Conservation (phyloP, 1,140 invertebrate species). For the Batillaria attramentaria region DNA sequence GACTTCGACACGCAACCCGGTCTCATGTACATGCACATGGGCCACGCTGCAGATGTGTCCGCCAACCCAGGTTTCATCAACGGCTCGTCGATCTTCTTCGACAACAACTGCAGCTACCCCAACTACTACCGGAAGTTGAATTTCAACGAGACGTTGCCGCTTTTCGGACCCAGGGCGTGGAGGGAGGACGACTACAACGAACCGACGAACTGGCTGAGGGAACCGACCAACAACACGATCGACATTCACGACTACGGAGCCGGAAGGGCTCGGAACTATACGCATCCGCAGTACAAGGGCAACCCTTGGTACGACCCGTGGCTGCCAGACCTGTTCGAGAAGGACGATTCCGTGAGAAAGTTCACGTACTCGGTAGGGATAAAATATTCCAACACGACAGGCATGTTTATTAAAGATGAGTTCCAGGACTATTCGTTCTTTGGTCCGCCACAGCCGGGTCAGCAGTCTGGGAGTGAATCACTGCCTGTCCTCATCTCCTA, state of each 20-base stretch:
- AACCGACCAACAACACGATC: conserved; percentile 71
- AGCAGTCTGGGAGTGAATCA: conserved; percentile 74
- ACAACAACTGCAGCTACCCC: conserved; percentile 94
- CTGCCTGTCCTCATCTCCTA: conserved; percentile 93
- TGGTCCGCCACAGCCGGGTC: conserved; percentile 70
- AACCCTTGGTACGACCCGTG: conserved; percentile 91
- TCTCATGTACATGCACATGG: conserved; percentile 98
- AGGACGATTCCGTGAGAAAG: conserved; percentile 89
- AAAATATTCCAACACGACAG: conserved; percentile 95
- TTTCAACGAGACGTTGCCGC: conserved; percentile 96
- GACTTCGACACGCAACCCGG: conserved; percentile 90
- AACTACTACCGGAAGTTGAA: conserved; percentile 92
- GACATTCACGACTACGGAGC: conserved; percentile 69
- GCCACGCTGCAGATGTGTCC: conserved; percentile 94
- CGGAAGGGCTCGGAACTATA: conserved; percentile 86
- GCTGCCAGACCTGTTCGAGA: conserved; percentile 79
- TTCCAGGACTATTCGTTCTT: conserved; percentile 65
- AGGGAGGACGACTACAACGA: conserved; percentile 71
- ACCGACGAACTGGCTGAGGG: conserved; percentile 70
- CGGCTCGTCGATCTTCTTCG: conserved; percentile 94
- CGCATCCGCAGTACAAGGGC: conserved; percentile 89
- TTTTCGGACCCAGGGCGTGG: conserved; percentile 94
- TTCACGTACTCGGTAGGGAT: conserved; percentile 83
- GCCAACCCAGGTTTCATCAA: conserved; percentile 91
- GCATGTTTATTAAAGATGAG: conserved; percentile 56